phyloP scores from a whole-genome alignment of 1,140 invertebrate species.

The Diorhabda sublineata region DNA sequence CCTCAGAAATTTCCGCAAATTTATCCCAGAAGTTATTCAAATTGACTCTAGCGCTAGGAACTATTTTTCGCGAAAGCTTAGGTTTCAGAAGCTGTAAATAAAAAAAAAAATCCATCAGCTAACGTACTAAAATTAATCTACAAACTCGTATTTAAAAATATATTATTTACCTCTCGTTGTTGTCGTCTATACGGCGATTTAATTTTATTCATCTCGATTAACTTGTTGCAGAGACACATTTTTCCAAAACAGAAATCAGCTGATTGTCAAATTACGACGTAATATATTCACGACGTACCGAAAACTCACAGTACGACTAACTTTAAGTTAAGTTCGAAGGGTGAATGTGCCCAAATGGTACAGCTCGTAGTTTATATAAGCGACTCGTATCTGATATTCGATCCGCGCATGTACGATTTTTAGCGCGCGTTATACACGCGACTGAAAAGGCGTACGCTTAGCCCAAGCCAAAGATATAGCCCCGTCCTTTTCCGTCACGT shows the following conservation, averaged over 20 bases:
- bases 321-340: background rate
- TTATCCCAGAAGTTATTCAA: constrained; percentile 57
- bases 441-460: constrained; percentile 16
- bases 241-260: constrained; percentile 18
- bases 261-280: constrained; percentile 14
- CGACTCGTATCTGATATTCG: background rate
- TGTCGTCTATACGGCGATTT: constrained; percentile 27
- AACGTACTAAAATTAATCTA: no score
- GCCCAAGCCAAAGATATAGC: constrained; percentile 12
- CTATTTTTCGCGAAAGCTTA: constrained; percentile 51
- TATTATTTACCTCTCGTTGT: constrained; percentile 30
- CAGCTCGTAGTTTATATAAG: constrained; percentile 13
- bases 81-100: constrained; percentile 49
- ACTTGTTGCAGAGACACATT: constrained; percentile 34
- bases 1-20: constrained; percentile 51
- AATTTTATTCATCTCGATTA: constrained; percentile 22
- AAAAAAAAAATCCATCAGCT: constrained; percentile 11
- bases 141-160: background rate
- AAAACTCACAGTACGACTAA: constrained; percentile 1
- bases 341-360: constrained; percentile 17
- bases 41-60: constrained; percentile 52
- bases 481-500: constrained; percentile 5
- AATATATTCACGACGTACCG: background rate
- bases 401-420: constrained; percentile 13
- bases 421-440: constrained; percentile 33